phyloP scores from a whole-genome alignment of 2,888 invertebrate species.

The Apotomis capreana region DNA sequence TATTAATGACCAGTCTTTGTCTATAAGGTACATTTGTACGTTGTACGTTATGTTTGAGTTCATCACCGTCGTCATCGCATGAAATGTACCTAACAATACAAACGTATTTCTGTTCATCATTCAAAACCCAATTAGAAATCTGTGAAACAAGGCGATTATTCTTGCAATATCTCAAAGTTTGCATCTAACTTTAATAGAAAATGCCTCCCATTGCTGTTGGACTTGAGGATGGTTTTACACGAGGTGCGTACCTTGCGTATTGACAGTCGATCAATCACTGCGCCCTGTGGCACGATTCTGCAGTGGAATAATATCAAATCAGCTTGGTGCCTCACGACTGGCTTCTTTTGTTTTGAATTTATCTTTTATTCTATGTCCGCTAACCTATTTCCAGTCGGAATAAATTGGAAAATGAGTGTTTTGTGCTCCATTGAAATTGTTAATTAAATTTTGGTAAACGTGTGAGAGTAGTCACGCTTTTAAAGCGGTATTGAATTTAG shows the following conservation, averaged over 20 bases:
- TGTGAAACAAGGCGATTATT: neutral
- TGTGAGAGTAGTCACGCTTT: constrained; percentile 19
- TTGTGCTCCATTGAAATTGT: constrained; percentile 30
- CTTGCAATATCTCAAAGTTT: constrained; percentile 8
- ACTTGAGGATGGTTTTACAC: constrained; percentile 39
- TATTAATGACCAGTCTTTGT: too few species aligned
- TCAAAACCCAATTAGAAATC: too few species aligned
- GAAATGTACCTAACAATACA: too few species aligned
- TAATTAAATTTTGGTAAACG: constrained; percentile 39
- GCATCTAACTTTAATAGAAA: constrained; percentile 16
- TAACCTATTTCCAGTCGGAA: constrained; percentile 62
- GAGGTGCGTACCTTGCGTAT: constrained; percentile 45
- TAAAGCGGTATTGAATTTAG: neutral
- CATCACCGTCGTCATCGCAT: too few species aligned
- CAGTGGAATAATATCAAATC: constrained; percentile 74
- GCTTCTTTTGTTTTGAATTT: constrained; percentile 70
- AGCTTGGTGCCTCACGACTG: constrained; percentile 81
- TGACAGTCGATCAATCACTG: constrained; percentile 73
- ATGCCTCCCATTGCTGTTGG: constrained; percentile 5
- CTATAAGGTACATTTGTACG: too few species aligned
- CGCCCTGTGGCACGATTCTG: constrained; percentile 73
- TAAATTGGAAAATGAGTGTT: constrained; percentile 44
- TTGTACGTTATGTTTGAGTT: too few species aligned
- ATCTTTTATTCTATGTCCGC: constrained; percentile 61
- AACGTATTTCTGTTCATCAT: too few species aligned